Conservation (phyloP, 1,140 invertebrate species). For the Nymphalis io region DNA sequence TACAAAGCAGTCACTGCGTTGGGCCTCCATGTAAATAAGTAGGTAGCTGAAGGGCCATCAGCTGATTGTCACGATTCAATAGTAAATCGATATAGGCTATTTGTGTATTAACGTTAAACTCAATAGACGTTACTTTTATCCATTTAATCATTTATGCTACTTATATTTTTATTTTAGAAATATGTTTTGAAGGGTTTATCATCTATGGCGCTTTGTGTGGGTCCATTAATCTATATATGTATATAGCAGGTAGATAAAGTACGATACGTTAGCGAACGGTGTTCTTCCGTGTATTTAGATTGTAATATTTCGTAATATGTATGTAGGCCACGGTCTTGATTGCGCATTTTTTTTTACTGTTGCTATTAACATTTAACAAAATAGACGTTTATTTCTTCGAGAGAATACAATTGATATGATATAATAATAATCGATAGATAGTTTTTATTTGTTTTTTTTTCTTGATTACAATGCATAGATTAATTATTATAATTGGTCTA, state of each 20-base stretch:
- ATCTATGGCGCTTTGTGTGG: slow-evolving; percentile 62
- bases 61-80: slow-evolving; percentile 80
- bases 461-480: slow-evolving; percentile 3
- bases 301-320: slow-evolving; percentile 76
- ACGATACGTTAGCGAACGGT: slow-evolving; percentile 59
- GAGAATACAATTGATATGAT: slow-evolving; percentile 11
- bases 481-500: slow-evolving; percentile 13
- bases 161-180: slow-evolving; percentile 29
- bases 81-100: slow-evolving; percentile 67
- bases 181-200: slow-evolving; percentile 35
- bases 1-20: slow-evolving; percentile 75
- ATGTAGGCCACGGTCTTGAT: slow-evolving; percentile 78
- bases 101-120: slow-evolving; percentile 38
- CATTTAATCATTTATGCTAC: slow-evolving; percentile 1
- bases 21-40: slow-evolving; percentile 79
- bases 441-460: slow-evolving; percentile 13
- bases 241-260: slow-evolving; percentile 68
- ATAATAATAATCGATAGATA: slow-evolving; percentile 18
- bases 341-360: slow-evolving; percentile 70
- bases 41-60: slow-evolving; percentile 77
- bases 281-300: slow-evolving; percentile 72
- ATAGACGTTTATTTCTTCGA: slow-evolving; percentile 1
- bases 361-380: slow-evolving; percentile 15
- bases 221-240: slow-evolving; percentile 67
- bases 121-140: slow-evolving; percentile 16